phyloP scores from a whole-genome alignment of 2,113 vertebrate species.

The Chionomys nivalis region DNA sequence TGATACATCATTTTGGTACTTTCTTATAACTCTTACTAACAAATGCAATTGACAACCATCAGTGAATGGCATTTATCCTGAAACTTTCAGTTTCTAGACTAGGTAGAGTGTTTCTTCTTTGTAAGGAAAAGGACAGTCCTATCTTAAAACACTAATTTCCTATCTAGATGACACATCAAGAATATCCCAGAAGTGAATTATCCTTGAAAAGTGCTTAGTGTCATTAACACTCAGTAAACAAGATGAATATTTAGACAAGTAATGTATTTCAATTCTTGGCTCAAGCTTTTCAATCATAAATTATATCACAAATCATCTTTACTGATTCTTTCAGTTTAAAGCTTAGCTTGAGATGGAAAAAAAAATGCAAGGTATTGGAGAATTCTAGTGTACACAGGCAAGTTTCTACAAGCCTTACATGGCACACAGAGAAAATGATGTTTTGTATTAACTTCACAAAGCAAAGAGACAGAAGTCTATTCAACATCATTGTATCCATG shows the following conservation, averaged over 20 bases:
- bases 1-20: background rate
- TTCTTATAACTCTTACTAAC: background rate
- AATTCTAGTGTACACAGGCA: slow-evolving; percentile 48
- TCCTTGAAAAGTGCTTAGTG: background rate
- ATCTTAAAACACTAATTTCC: background rate
- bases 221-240: background rate
- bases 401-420: slow-evolving; percentile 58
- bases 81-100: background rate
- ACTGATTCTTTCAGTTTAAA: slow-evolving; percentile 25
- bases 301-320: slow-evolving; percentile 14
- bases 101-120: background rate
- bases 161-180: background rate
- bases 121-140: background rate
- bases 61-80: background rate
- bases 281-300: slow-evolving; percentile 49
- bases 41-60: background rate
- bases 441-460: slow-evolving; percentile 22
- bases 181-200: background rate
- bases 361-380: slow-evolving; percentile 16
- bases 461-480: background rate
- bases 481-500: background rate
- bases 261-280: slow-evolving; percentile 20
- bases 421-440: slow-evolving; percentile 48
- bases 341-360: background rate
- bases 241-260: background rate